Evolutionary conservation across 2,888 invertebrate genomes (phyloP).

Genomic region (Cylindroiulus punctatus): DNA sequence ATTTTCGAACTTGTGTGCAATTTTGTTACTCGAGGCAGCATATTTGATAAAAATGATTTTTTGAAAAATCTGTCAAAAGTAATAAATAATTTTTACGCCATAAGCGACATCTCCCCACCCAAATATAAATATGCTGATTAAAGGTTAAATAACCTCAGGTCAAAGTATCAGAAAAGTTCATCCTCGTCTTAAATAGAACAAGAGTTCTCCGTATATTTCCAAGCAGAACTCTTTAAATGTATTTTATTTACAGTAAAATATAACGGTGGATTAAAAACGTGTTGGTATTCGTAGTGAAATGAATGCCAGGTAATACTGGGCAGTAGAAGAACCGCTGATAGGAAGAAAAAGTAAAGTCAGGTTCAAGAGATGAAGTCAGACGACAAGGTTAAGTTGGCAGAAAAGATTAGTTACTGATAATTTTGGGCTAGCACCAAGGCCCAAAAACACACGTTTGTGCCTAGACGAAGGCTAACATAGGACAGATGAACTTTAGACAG

Average conservation of each 20-base stretch:
- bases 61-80: too few relatives aligned
- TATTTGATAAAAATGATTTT: too few relatives aligned
- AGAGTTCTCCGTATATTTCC: neutral
- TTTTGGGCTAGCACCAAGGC: neutral
- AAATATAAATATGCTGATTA: too few relatives aligned
- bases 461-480: neutral
- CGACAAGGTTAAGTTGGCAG: conserved; percentile 38
- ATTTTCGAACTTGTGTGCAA: too few relatives aligned
- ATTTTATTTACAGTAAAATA: neutral
- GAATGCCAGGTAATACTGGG: too few relatives aligned
- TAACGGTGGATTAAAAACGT: too few relatives aligned
- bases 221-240: neutral
- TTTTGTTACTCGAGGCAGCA: too few relatives aligned
- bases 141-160: neutral
- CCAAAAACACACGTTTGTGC: neutral
- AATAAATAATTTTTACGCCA: too few relatives aligned
- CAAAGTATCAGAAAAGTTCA: too few relatives aligned
- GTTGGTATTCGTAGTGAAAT: too few relatives aligned
- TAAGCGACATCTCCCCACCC: too few relatives aligned
- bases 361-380: neutral
- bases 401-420: neutral
- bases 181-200: too few relatives aligned
- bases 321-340: conserved; percentile 1
- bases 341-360: neutral
- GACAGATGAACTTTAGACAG: conserved; percentile 29